Conservation (phyloP, 2,113 vertebrate genomes). For the Girardinichthys multiradiatus region DNA sequence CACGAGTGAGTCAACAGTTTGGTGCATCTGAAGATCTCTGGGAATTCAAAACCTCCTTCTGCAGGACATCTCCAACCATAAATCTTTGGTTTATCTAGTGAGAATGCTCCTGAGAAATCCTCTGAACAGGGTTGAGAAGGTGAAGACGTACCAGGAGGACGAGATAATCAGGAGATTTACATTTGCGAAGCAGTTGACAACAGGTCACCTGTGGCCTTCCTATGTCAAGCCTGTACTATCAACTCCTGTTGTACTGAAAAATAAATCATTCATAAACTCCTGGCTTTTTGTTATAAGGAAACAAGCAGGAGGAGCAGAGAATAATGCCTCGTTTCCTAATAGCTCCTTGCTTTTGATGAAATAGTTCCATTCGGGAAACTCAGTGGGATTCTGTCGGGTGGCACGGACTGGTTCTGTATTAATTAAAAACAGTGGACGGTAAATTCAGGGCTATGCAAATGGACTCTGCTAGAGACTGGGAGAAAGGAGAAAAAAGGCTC, state of each 20-base stretch:
- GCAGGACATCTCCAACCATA: conserved; percentile 63
- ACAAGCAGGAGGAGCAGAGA: conserved; percentile 62
- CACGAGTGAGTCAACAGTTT: conserved; percentile 57
- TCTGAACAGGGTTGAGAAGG: conserved; percentile 56
- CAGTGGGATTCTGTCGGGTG: conserved; percentile 78
- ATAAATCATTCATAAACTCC: conserved; percentile 64
- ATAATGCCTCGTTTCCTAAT: conserved; percentile 73
- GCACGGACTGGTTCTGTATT: conserved; percentile 77
- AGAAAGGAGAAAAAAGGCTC: conserved; percentile 80
- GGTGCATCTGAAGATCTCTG: conserved; percentile 65
- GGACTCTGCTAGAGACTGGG: conserved; percentile 70
- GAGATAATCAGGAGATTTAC: conserved; percentile 65
- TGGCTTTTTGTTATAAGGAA: conserved; percentile 62
- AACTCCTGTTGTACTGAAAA: conserved; percentile 38
- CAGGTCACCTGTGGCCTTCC: conserved; percentile 64
- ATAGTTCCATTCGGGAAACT: conserved; percentile 80
- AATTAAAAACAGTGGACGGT: conserved; percentile 81
- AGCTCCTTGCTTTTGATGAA: conserved; percentile 78
- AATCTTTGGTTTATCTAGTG: conserved; percentile 62
- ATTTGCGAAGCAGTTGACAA: conserved; percentile 59
- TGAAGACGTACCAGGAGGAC: conserved; percentile 45
- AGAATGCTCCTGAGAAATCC: conserved; percentile 58
- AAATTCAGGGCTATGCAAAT: conserved; percentile 82
- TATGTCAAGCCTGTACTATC: conserved; percentile 48
- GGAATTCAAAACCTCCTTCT: conserved; percentile 62